Percentiles rank a stretch among this genome's conserved stretches.
phyloP scores from a whole-genome alignment of 2,113 vertebrate species.

The Pogonocichla stellata region DNA sequence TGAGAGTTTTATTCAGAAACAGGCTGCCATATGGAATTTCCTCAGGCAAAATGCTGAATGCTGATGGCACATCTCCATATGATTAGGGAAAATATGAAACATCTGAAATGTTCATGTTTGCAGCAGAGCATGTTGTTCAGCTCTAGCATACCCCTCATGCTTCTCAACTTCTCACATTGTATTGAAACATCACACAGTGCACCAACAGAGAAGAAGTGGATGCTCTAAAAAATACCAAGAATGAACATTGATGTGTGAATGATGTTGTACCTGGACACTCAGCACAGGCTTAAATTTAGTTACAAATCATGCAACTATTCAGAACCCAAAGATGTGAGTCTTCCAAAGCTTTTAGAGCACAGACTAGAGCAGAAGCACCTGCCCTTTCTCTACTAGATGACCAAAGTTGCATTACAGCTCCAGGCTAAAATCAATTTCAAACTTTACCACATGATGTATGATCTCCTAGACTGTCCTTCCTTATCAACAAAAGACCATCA shows the following conservation, averaged over 20 bases:
- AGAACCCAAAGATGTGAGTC: background rate
- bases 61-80: background rate
- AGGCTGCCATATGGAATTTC: background rate
- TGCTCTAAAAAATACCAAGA: background rate
- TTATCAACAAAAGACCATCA: background rate
- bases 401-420: background rate
- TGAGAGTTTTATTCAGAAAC: background rate
- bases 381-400: background rate
- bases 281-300: background rate
- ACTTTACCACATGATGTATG: background rate
- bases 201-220: background rate
- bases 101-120: background rate
- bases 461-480: background rate
- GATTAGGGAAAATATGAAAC: background rate
- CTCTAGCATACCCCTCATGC: background rate
- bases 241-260: background rate
- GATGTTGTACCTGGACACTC: background rate
- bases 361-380: background rate
- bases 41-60: background rate
- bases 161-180: background rate
- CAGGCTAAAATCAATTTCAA: background rate
- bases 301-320: background rate
- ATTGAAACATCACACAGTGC: background rate
- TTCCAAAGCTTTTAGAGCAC: background rate
- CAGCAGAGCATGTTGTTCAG: background rate